phyloP scores from a whole-genome alignment of 2,113 vertebrate species.

The Galbula dea region DNA sequence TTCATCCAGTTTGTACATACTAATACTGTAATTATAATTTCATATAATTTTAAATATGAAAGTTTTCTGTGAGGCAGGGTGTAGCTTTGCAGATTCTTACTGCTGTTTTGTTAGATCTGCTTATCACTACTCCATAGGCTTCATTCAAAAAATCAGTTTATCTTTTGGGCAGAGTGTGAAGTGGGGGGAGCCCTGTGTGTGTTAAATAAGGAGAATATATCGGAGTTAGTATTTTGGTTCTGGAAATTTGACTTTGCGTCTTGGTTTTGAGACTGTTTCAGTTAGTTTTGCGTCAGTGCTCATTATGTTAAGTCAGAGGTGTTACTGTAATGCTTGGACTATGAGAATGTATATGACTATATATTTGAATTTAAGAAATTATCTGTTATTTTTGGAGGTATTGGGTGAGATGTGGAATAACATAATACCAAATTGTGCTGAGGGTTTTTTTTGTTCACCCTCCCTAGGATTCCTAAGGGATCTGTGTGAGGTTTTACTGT shows the following conservation, averaged over 20 bases:
- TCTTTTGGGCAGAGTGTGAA: background rate
- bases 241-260: background rate
- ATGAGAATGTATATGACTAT: background rate
- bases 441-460: background rate
- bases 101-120: background rate
- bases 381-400: background rate
- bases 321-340: background rate
- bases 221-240: background rate
- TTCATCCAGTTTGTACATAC: background rate
- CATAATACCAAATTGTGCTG: background rate
- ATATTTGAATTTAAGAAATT: background rate
- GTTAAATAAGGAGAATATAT: background rate
- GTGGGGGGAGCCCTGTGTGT: rapidly evolving
- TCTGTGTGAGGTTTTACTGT: conserved; percentile 97
- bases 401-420: background rate
- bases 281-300: background rate
- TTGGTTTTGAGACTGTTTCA: background rate
- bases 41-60: background rate
- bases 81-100: background rate
- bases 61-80: background rate
- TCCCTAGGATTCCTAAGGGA: conserved; percentile 92
- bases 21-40: background rate
- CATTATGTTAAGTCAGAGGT: background rate
- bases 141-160: background rate
- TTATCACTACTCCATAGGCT: background rate